Percentiles rank a stretch among this genome's conserved stretches.
Evolutionary conservation across 2,113 vertebrate genomes (phyloP).

Genomic region (Sylvilagus bachmani): DNA sequence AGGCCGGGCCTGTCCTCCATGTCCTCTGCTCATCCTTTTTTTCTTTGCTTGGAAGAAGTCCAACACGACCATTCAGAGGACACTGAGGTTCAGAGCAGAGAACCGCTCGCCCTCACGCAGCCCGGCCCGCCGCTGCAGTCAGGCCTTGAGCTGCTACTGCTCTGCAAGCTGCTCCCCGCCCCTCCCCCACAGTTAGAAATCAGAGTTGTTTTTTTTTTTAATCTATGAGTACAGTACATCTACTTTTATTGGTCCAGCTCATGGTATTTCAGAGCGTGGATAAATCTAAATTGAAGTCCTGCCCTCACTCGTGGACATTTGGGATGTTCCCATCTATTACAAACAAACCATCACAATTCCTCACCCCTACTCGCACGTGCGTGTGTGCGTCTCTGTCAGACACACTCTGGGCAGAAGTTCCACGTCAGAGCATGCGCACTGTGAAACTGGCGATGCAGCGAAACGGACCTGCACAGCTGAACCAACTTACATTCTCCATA

Average conservation of each 20-base stretch:
- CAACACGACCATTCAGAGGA: slow-evolving; percentile 26
- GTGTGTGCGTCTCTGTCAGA: not conserved
- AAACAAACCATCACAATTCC: not conserved
- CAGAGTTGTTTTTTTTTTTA: not conserved
- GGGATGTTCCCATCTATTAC: not conserved
- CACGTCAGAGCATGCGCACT: not conserved
- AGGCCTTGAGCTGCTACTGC: not conserved
- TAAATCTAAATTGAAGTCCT: slow-evolving; percentile 49
- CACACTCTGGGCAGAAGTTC: not conserved
- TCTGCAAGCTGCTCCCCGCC: not conserved
- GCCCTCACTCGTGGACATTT: not conserved
- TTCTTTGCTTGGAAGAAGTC: slow-evolving; percentile 18
- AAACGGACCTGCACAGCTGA: not conserved
- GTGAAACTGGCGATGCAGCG: not conserved
- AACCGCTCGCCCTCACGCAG: no score
- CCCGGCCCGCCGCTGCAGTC: not conserved
- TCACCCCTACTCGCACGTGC: not conserved
- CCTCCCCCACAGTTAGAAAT: not conserved
- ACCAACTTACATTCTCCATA: not conserved
- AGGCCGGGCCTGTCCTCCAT: not conserved
- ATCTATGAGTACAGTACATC: not conserved
- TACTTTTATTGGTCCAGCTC: not conserved
- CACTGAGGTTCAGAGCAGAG: not conserved
- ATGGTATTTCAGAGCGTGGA: slow-evolving; percentile 14
- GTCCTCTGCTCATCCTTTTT: not conserved